Evolutionary conservation across 2,888 invertebrate genomes (phyloP).

Genomic region (Polietes domitor): DNA sequence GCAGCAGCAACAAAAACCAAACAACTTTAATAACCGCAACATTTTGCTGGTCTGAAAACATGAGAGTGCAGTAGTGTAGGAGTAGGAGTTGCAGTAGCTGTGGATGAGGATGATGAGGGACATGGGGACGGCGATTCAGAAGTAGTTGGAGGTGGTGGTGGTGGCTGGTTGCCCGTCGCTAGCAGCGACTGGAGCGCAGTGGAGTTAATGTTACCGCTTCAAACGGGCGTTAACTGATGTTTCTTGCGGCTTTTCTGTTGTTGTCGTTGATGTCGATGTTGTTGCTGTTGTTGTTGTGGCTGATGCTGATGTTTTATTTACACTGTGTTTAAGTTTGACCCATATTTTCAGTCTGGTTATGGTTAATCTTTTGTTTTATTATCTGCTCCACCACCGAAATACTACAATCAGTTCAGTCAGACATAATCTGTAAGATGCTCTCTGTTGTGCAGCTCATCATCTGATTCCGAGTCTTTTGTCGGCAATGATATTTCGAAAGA

Average conservation of each 20-base stretch:
- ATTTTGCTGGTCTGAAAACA: slow-evolving; percentile 38
- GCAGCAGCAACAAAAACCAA: background rate
- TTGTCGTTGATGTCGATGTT: background rate
- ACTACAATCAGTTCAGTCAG: slow-evolving; percentile 5
- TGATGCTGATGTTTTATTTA: background rate
- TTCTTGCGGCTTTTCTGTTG: slow-evolving; percentile 59
- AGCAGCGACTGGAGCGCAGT: background rate
- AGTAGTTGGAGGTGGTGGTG: background rate
- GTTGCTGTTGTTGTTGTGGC: background rate
- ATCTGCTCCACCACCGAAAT: background rate
- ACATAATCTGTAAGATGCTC: background rate
- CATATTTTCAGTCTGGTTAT: slow-evolving; percentile 53
- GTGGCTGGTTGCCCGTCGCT: background rate
- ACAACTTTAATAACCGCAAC: slow-evolving; percentile 47
- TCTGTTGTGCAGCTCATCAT: too few species aligned
- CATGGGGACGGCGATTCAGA: background rate
- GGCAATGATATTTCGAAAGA: too few species aligned
- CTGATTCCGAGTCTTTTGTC: too few species aligned
- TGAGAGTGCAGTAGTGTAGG: slow-evolving; percentile 35
- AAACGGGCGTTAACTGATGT: slow-evolving; percentile 64
- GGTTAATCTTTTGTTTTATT: slow-evolving; percentile 47
- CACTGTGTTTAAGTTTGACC: slow-evolving; percentile 54
- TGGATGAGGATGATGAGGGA: slow-evolving; percentile 6
- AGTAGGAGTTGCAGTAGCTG: slow-evolving; percentile 1
- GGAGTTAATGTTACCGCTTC: slow-evolving; percentile 26